Percentiles rank a stretch among this genome's conserved stretches.
Evolutionary conservation across 2,113 vertebrate genomes (phyloP).

Genomic region (Cricetomys ansorgei): DNA sequence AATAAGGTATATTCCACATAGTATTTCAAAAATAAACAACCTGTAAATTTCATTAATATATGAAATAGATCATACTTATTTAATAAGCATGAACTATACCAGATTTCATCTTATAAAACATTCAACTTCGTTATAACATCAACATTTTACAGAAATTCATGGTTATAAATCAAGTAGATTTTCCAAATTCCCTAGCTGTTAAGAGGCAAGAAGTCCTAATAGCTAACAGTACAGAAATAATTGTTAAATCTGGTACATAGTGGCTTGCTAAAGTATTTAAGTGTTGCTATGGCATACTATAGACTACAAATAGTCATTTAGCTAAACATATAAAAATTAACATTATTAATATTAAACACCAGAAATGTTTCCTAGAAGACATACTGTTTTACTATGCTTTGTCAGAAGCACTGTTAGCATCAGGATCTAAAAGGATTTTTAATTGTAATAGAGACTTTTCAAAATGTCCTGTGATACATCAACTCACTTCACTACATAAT

Average conservation of each 20-base stretch:
- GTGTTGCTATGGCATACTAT: not conserved
- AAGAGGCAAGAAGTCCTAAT: not conserved
- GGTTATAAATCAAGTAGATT: not conserved
- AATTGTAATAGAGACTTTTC: not conserved
- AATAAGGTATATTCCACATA: not conserved
- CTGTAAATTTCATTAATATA: not conserved
- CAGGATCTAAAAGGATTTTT: not conserved
- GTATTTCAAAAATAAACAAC: not conserved
- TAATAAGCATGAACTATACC: not conserved
- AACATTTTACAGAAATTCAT: not conserved
- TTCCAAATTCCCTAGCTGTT: not conserved
- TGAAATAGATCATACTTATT: not conserved
- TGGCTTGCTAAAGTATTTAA: not conserved
- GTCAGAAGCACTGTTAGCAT: not conserved
- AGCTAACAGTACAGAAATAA: not conserved
- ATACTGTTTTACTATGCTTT: not conserved
- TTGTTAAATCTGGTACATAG: not conserved
- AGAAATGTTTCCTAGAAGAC: not conserved
- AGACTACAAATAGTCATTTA: not conserved
- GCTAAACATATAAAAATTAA: not conserved
- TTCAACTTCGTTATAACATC: not conserved
- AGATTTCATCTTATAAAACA: not conserved
- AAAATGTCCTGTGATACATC: not conserved
- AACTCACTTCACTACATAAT: not conserved
- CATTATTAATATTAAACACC: conserved; percentile 14